phyloP scores from a whole-genome alignment of 2,113 vertebrate species.

The Oceanites oceanicus region DNA sequence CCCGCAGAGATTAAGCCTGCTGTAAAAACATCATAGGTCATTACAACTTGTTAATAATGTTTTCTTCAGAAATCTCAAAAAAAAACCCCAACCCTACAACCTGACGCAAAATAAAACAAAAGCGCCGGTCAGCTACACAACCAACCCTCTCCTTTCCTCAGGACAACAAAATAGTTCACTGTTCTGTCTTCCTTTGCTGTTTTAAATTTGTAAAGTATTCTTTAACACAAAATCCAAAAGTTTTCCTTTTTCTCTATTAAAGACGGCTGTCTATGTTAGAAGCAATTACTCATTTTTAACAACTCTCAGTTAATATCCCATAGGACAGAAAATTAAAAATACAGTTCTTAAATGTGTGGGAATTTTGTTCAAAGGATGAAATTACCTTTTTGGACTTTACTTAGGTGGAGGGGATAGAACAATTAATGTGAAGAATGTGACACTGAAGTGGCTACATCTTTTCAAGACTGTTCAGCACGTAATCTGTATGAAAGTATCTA shows the following conservation, averaged over 20 bases:
- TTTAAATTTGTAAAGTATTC: not conserved
- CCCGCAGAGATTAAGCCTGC: not conserved
- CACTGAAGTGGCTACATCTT: not conserved
- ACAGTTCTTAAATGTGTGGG: not conserved
- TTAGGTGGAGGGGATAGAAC: not conserved
- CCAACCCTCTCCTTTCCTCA: not conserved
- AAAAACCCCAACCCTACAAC: accelerated
- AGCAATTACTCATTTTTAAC: not conserved
- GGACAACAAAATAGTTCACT: not conserved
- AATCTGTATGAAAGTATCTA: not conserved
- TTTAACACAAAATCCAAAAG: not conserved
- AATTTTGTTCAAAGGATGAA: not conserved
- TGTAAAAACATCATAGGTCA: not conserved
- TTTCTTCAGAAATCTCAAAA: not conserved
- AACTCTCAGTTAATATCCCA: not conserved
- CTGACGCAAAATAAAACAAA: not conserved
- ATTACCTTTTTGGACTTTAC: not conserved
- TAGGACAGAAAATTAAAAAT: not conserved
- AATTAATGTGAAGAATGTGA: not conserved
- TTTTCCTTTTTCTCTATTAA: not conserved
- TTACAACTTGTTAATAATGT: not conserved
- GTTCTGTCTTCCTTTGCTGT: not conserved
- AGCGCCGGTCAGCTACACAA: not conserved
- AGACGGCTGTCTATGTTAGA: not conserved
- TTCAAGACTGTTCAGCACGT: not conserved